Conservation (phyloP, 2,113 vertebrate genomes). For the Lasiurus borealis region DNA sequence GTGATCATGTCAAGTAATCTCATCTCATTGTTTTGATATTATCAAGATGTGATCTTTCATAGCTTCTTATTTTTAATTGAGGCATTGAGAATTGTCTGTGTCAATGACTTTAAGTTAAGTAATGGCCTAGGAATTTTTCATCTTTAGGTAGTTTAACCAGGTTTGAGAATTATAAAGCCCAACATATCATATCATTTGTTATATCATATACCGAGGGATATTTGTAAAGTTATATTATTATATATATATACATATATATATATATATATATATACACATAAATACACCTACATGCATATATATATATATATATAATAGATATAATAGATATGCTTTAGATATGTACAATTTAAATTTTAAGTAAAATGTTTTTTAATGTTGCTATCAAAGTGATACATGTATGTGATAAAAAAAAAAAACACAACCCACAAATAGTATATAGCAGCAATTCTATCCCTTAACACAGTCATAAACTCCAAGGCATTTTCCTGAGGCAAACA, state of each 20-base stretch:
- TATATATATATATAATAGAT: too few species aligned
- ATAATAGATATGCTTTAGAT: not conserved
- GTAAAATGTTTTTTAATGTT: slow-evolving; percentile 18
- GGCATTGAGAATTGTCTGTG: not conserved
- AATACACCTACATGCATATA: too few species aligned
- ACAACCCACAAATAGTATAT: not conserved
- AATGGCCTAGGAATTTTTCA: not conserved
- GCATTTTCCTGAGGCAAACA: not conserved
- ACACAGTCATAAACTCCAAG: not conserved
- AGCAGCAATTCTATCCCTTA: not conserved
- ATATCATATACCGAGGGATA: not conserved
- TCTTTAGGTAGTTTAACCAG: slow-evolving; percentile 1
- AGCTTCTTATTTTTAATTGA: not conserved
- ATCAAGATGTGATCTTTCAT: slow-evolving; percentile 21
- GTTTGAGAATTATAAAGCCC: not conserved
- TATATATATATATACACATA: too few species aligned
- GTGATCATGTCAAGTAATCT: not conserved
- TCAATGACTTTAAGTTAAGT: not conserved
- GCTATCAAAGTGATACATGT: not conserved
- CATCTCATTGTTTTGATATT: slow-evolving; percentile 2
- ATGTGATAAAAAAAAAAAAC: not conserved
- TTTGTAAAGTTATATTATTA: not conserved
- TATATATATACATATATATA: too few species aligned
- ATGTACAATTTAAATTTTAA: slow-evolving; percentile 30
- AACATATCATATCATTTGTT: not conserved